A percentile compares a stretch with the other conserved stretches of the same genome.
These are phyloP conservation scores for Drosophila burlai DNA, from an alignment of 1,140 invertebrate genomes.

Conservation along the genomic window DNA sequence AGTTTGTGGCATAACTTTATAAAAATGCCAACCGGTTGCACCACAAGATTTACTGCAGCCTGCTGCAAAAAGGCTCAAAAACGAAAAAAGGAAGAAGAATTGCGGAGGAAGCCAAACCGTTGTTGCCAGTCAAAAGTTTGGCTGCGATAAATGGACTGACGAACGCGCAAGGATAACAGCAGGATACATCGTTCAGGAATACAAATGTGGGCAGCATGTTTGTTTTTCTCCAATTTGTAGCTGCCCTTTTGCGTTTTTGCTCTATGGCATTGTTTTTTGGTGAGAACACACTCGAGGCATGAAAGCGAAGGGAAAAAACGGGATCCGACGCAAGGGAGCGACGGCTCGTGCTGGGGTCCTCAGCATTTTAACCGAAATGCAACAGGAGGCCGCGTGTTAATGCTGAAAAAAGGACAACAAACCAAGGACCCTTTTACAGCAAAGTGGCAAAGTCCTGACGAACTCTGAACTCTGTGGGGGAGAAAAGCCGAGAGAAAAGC, in stretches of 20 bases:
- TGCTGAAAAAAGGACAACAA: constrained; percentile 60
- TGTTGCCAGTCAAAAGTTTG: constrained; percentile 47
- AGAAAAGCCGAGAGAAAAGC: background rate
- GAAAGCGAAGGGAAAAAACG: constrained; percentile 40
- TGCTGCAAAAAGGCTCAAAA: constrained; percentile 15
- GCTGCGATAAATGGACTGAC: constrained; percentile 57
- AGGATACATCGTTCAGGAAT: constrained; percentile 38
- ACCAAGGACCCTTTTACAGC: constrained; percentile 47
- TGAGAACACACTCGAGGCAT: constrained; percentile 44
- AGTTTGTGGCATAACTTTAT: constrained; percentile 55
- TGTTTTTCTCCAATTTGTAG: constrained; percentile 53
- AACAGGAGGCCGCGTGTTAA: constrained; percentile 71
- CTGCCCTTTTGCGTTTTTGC: constrained; percentile 43
- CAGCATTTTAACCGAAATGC: constrained; percentile 61
- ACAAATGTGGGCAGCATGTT: constrained; percentile 47
- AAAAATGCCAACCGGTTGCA: constrained; percentile 53
- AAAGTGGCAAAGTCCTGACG: constrained; percentile 64
- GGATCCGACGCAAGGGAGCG: background rate
- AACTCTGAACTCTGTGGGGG: constrained; percentile 42
- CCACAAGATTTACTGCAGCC: constrained; percentile 47
- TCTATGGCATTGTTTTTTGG: constrained; percentile 40
- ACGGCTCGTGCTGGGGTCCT: constrained; percentile 6
- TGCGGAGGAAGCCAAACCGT: constrained; percentile 26
- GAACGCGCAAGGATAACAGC: constrained; percentile 59
- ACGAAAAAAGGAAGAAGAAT: background rate